Base-by-base conservation (phyloP, 2,888 invertebrate genomes). In the Portevinia maculata region DNA sequence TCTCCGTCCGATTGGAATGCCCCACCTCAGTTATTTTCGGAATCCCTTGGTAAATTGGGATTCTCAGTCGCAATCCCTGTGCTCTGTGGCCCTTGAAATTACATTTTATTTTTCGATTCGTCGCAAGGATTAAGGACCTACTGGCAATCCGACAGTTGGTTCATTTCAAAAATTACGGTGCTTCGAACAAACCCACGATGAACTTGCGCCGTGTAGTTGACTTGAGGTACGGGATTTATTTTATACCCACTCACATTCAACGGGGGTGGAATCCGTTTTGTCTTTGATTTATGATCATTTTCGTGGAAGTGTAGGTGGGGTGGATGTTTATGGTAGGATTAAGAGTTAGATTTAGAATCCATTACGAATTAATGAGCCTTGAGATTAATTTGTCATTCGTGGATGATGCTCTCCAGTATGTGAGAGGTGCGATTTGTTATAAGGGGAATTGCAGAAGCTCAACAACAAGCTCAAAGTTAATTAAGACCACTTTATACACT, bases 281-380 rank as follows among this genome's bases (percentile, higher is more conserved):
- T 55, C 76, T 76, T 76, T 76, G 76, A 76, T 76, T 76, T 76
- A 76, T 69, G 69, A 32, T 48, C 34, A 39, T 62, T 11, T 21
- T 15, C 32, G 74, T 9, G 13, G 52, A 13, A 28, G 50, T 44
- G n/a, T 28, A 9, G 41, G 34, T 62, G 69, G 69, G 62, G 59
- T 28, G 69, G 60, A 65, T 59, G 71, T 76, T 83, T 83, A 83
- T 76, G 81, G 71, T 48, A 48, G 81, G 76, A 76, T 76, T 83
- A 60, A 21, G 60, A 70, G 60, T 71, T 46, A 48, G 71, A 76
- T 83, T 76, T 60, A 52, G 41, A 76, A 65, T 71, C 81, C 76
- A 76, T 83, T 76, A 76, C 59, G 71, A 83, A 71, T 83, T 83
- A 83, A 83, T 83, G 81, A 83, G 71, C 76, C 81, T 83, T 83